phyloP scores from a whole-genome alignment of 1,140 invertebrate genomes.

The Bicyclus anynana region DNA sequence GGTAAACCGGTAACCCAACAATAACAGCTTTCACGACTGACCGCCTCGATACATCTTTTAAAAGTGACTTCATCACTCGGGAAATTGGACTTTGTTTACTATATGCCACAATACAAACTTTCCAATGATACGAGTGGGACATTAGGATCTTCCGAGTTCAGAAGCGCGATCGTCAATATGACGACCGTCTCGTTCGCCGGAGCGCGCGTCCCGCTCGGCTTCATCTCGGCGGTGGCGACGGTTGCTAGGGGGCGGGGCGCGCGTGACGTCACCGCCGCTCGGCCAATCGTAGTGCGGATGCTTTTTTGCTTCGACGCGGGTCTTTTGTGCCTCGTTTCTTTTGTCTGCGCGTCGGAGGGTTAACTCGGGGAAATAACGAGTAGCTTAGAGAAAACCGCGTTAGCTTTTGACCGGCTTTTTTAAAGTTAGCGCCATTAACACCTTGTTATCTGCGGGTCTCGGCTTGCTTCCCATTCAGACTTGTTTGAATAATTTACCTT shows the following conservation, averaged over 20 bases:
- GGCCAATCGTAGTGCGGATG: constrained; percentile 41
- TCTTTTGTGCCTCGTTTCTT: constrained; percentile 49
- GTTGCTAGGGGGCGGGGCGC: constrained; percentile 63
- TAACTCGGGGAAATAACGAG: constrained; percentile 49
- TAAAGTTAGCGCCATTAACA: constrained; percentile 30
- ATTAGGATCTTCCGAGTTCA: constrained; percentile 21
- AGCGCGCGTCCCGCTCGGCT: constrained; percentile 39
- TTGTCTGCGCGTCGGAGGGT: constrained; percentile 40
- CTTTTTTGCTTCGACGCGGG: constrained; percentile 32
- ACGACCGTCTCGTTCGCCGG: constrained; percentile 47
- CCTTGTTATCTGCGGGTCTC: constrained; percentile 5
- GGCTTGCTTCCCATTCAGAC: constrained; percentile 3
- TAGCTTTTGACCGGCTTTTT: constrained; percentile 32
- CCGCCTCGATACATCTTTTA: constrained; percentile 42
- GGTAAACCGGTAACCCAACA: constrained; percentile 75
- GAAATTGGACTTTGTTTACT: constrained; percentile 29
- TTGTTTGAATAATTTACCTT: constrained; percentile 7
- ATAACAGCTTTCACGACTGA: constrained; percentile 74
- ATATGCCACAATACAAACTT: neutral
- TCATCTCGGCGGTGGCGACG: constrained; percentile 65
- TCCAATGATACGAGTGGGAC: constrained; percentile 5
- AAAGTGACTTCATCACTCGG: constrained; percentile 2
- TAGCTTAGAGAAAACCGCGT: constrained; percentile 36
- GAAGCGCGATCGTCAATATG: constrained; percentile 41
- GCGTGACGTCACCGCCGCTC: constrained; percentile 56